Percentiles rank a stretch among this genome's conserved stretches.
Conservation (phyloP, 1,140 invertebrate genomes). For the Rhizoglyphus robini region DNA sequence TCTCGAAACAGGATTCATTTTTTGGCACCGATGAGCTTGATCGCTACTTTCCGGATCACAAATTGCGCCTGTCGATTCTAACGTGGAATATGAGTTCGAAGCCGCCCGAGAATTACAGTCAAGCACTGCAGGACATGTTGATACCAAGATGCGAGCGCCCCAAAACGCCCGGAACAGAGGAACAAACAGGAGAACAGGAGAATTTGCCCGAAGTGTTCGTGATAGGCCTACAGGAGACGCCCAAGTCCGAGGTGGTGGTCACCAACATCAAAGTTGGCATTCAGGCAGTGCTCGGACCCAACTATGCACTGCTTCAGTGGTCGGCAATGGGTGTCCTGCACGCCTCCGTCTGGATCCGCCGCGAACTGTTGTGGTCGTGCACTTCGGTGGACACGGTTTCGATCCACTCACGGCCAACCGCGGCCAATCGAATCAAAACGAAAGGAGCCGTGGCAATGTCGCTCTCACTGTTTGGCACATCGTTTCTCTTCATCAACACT, state of each 20-base stretch:
- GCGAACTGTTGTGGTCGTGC: conserved; percentile 87
- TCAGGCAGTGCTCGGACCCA: conserved; percentile 78
- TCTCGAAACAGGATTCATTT: conserved; percentile 32
- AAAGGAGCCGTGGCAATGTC: conserved; percentile 80
- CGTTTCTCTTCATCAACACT: conserved; percentile 80
- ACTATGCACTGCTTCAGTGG: conserved; percentile 71
- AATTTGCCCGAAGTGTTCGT: conserved; percentile 72
- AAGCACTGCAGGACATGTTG: conserved; percentile 65
- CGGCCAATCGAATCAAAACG: conserved; percentile 51
- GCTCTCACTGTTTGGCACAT: conserved; percentile 79
- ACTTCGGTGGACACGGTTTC: conserved; percentile 36
- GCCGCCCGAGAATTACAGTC: conserved; percentile 59
- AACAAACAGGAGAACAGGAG: background rate
- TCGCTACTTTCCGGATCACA: conserved; percentile 65
- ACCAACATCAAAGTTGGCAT: conserved; percentile 73
- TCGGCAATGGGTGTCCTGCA: conserved; percentile 67
- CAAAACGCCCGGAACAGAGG: background rate
- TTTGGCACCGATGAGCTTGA: conserved; percentile 66
- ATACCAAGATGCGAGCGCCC: conserved; percentile 39
- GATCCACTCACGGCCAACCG: conserved; percentile 15
- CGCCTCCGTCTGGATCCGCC: conserved; percentile 63
- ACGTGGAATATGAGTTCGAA: conserved; percentile 95
- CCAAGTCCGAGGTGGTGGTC: conserved; percentile 31
- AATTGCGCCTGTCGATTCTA: conserved; percentile 70
- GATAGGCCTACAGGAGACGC: conserved; percentile 79